Base-by-base conservation (phyloP, 1,140 invertebrate genomes). In the Listronotus oregonensis region DNA sequence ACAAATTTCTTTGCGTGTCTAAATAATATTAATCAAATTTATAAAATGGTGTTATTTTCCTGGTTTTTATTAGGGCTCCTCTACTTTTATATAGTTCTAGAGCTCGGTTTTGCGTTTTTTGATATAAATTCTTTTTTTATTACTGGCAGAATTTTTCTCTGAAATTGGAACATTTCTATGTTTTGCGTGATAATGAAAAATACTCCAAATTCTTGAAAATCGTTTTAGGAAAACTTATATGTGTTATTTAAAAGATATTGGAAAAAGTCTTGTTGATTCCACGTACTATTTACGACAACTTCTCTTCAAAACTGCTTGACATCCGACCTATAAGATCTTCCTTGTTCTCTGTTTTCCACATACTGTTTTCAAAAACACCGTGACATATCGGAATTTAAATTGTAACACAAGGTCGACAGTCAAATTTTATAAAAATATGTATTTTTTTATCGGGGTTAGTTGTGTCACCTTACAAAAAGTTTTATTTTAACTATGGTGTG, bases 1-100 rank as follows among this genome's bases (percentile, higher is more conserved):
- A 66, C 57, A 66, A 66, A 59, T 66, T 66, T 55, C 40, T 46
- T 66, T 34, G 64, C 64, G 64, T 66, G 64, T 27, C 47, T 66
- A 17, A n/a, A 40, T 60, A 14, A 18, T 55, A 66, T 66, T 66
- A 66, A 66, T 66, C 64, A 66, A 60, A 61, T 60, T 66, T 66
- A 66, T 66, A 66, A 66, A 66, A 66, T 61, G 49, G 21, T 15
- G 49, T 47, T 57, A 46, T 66, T 66, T 64, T 64, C 50, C 54
- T 66, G 42, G 60, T 61, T 46, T 66, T 54, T 66, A 66, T 61
- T 66, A 18, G 40, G 64, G 49, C 34, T 66, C 57, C 60, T 63
- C 50, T 32, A 63, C 60, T 49, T 37, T 50, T 51, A 61, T 61
- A 61, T 61, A 51, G 39, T 46, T 63, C 50, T 63, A 63, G 49